A percentile compares a stretch with the other conserved stretches of the same genome.
Conservation (phyloP, 2,113 vertebrate genomes). For the Trinectes maculatus region DNA sequence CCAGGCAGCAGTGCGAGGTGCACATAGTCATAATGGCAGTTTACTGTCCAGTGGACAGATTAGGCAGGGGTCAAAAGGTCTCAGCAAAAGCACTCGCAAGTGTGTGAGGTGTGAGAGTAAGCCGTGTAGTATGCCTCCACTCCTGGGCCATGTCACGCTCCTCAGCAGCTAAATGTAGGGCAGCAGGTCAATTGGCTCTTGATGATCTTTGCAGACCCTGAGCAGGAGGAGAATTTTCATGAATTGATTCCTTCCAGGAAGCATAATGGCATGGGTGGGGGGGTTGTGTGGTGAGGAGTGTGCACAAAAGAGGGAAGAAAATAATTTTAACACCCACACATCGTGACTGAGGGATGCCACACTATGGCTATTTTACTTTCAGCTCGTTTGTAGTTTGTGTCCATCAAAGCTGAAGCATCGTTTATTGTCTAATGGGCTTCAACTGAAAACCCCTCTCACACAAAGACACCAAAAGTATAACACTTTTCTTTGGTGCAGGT, state of each 20-base stretch:
- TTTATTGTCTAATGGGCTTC: slow-evolving; percentile 5
- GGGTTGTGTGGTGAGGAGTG: not conserved
- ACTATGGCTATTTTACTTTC: not conserved
- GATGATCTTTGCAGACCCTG: slow-evolving; percentile 24
- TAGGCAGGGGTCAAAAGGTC: slow-evolving; percentile 32
- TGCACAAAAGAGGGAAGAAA: not conserved
- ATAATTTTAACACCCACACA: slow-evolving; percentile 46
- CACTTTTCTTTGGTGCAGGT: not conserved
- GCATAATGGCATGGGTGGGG: slow-evolving; percentile 1
- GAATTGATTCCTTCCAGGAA: slow-evolving; percentile 55
- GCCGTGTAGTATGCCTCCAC: not conserved
- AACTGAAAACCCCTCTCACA: too few relatives aligned
- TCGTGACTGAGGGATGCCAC: not conserved
- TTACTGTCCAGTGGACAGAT: slow-evolving; percentile 7
- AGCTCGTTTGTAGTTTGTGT: slow-evolving; percentile 7
- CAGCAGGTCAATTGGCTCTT: slow-evolving; percentile 41
- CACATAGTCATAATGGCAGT: slow-evolving; percentile 19
- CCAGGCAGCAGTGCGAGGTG: slow-evolving; percentile 3
- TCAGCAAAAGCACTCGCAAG: not conserved
- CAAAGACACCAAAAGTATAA: not conserved
- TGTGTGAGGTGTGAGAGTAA: slow-evolving; percentile 15
- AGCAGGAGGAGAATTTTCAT: slow-evolving; percentile 35
- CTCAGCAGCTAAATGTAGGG: slow-evolving; percentile 34
- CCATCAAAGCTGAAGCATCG: slow-evolving; percentile 10
- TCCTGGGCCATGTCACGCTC: not conserved